Percentiles rank a stretch among this genome's conserved stretches.
Conservation (phyloP, 2,888 invertebrate species). For the Hetaerina titia region DNA sequence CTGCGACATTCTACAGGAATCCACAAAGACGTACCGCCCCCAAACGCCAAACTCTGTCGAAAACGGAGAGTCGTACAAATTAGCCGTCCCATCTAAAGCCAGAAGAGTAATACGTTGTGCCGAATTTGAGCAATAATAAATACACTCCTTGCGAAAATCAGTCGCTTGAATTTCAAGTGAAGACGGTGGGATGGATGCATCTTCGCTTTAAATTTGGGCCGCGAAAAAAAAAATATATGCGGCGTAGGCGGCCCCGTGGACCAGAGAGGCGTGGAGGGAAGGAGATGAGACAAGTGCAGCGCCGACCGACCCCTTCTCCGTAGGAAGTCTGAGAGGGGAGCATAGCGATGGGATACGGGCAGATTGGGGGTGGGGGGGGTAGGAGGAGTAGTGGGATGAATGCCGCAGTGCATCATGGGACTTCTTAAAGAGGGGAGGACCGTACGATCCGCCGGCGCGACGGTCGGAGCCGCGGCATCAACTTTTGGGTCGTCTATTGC, state of each 20-base stretch:
- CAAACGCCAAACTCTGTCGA: background rate
- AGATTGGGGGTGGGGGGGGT: background rate
- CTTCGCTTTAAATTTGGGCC: conserved; percentile 7
- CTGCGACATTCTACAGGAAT: background rate
- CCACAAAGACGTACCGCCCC: background rate
- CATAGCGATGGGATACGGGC: background rate
- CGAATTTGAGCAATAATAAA: background rate
- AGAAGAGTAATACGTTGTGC: background rate
- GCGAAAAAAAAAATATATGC: background rate
- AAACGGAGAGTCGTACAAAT: background rate
- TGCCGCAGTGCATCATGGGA: conserved; percentile 30
- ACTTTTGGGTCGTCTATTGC: too few relatives aligned
- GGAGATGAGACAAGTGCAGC: background rate
- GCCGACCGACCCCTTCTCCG: background rate
- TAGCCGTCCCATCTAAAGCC: background rate
- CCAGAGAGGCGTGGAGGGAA: background rate
- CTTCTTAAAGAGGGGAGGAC: background rate
- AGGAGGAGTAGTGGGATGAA: background rate
- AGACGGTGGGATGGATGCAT: background rate
- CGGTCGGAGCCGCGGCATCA: too few relatives aligned
- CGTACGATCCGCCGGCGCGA: too few relatives aligned
- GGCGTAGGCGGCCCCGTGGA: background rate
- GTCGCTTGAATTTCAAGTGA: background rate
- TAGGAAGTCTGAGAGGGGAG: background rate
- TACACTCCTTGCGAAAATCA: background rate